Conservation (phyloP, 2,888 invertebrate species). For the Charanyca ferruginea region DNA sequence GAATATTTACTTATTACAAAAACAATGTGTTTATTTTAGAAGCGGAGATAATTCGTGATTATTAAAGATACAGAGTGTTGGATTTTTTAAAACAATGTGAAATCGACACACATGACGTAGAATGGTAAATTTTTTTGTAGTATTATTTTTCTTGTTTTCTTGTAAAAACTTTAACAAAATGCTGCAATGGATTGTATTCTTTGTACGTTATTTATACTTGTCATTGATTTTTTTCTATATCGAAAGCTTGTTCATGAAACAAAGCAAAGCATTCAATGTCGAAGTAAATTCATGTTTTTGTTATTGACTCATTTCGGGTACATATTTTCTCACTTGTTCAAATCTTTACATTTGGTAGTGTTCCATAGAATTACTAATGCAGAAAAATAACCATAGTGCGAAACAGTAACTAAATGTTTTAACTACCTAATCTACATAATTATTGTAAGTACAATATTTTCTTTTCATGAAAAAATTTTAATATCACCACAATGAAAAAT, state of each 20-base stretch:
- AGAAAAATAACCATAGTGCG: background rate
- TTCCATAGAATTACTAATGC: background rate
- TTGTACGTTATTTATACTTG: slow-evolving; percentile 10
- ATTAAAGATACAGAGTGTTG: slow-evolving; percentile 31
- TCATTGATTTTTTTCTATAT: slow-evolving; percentile 32
- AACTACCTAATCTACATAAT: no score
- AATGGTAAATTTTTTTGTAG: slow-evolving; percentile 74
- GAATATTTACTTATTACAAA: slow-evolving; percentile 31
- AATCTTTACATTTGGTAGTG: background rate
- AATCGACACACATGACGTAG: slow-evolving; percentile 74
- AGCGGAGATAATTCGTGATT: slow-evolving; percentile 23
- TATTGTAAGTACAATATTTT: background rate
- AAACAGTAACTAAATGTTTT: background rate
- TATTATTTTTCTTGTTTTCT: slow-evolving; percentile 13
- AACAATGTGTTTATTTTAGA: slow-evolving; percentile 48
- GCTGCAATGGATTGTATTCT: slow-evolving; percentile 14
- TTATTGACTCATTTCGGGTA: slow-evolving; percentile 46
- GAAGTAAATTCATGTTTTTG: slow-evolving; percentile 36
- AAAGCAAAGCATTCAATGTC: slow-evolving; percentile 17
- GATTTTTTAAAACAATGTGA: slow-evolving; percentile 75
- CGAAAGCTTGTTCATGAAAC: slow-evolving; percentile 17
- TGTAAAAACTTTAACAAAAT: slow-evolving; percentile 30
- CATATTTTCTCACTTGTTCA: slow-evolving; percentile 6
- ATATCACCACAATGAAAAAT: background rate
- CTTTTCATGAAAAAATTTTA: background rate